phyloP scores from a whole-genome alignment of 2,113 vertebrate species.

The Pimephales promelas region DNA sequence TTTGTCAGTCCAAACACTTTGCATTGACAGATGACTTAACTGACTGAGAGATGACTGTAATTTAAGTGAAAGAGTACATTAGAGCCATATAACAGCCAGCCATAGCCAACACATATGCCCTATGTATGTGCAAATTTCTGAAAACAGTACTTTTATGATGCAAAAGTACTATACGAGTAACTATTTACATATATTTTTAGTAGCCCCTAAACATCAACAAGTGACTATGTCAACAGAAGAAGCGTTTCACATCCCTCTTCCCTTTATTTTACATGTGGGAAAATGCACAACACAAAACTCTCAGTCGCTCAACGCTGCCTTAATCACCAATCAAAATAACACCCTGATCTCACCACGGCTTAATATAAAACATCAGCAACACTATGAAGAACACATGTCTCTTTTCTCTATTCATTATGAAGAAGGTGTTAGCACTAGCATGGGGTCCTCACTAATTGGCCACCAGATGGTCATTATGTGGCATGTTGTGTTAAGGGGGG shows the following conservation, averaged over 20 bases:
- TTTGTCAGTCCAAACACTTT: slow-evolving; percentile 15
- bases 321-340: slow-evolving; percentile 42
- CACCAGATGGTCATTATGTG: slow-evolving; percentile 68
- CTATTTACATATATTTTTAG: too few species aligned
- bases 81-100: neutral
- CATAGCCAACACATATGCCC: neutral
- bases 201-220: slow-evolving; percentile 9
- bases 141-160: neutral
- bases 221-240: neutral
- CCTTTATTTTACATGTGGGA: slow-evolving; percentile 37
- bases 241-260: neutral
- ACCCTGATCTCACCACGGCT: slow-evolving; percentile 36
- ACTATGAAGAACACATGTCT: slow-evolving; percentile 55
- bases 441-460: slow-evolving; percentile 62
- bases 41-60: slow-evolving; percentile 23
- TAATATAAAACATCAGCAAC: slow-evolving; percentile 54
- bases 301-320: slow-evolving; percentile 12
- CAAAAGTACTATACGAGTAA: too few species aligned
- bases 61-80: neutral
- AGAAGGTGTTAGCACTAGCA: slow-evolving; percentile 66
- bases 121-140: neutral
- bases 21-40: neutral
- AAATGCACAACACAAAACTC: slow-evolving; percentile 34
- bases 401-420: slow-evolving; percentile 62
- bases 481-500: slow-evolving; percentile 53